Evolutionary conservation across 2,113 vertebrate genomes (phyloP).

Genomic region (Centropristis striata): DNA sequence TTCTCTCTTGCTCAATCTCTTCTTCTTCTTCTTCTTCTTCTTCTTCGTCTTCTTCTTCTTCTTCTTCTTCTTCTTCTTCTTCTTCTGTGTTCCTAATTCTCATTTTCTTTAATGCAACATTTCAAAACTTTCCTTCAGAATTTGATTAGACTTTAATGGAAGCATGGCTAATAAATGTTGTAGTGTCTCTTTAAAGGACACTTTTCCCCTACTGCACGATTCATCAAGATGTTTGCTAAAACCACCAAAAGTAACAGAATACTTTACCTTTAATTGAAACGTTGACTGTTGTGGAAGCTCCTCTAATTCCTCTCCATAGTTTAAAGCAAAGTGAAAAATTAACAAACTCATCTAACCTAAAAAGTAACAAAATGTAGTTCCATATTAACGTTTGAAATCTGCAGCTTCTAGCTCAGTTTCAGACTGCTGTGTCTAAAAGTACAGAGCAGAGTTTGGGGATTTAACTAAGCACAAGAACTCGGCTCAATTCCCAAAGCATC

Average conservation of each 20-base stretch:
- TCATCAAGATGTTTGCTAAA: neutral
- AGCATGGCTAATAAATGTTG: neutral
- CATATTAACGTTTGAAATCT: slow-evolving; percentile 44
- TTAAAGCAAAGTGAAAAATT: slow-evolving; percentile 33
- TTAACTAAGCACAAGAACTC: slow-evolving; percentile 65
- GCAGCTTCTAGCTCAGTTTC: slow-evolving; percentile 42
- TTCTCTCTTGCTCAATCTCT: no score
- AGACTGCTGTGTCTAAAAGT: slow-evolving; percentile 58
- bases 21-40: no score
- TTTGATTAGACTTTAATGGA: no score
- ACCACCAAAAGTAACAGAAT: neutral
- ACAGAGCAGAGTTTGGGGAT: slow-evolving; percentile 69
- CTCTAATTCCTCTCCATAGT: slow-evolving; percentile 6
- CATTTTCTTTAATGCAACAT: no score
- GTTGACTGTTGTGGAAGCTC: neutral
- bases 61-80: no score
- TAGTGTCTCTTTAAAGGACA: neutral
- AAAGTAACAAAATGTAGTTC: slow-evolving; percentile 28
- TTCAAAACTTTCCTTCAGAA: no score
- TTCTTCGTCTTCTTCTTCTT: no score
- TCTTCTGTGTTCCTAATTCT: no score
- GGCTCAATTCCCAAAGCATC: slow-evolving; percentile 73
- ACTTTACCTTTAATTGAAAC: neutral
- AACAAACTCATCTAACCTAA: slow-evolving; percentile 46
- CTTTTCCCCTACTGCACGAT: neutral